These are phyloP conservation scores for Seriola aureovittata DNA, from an alignment of 2,113 vertebrate genomes.

Conservation along the genomic window DNA sequence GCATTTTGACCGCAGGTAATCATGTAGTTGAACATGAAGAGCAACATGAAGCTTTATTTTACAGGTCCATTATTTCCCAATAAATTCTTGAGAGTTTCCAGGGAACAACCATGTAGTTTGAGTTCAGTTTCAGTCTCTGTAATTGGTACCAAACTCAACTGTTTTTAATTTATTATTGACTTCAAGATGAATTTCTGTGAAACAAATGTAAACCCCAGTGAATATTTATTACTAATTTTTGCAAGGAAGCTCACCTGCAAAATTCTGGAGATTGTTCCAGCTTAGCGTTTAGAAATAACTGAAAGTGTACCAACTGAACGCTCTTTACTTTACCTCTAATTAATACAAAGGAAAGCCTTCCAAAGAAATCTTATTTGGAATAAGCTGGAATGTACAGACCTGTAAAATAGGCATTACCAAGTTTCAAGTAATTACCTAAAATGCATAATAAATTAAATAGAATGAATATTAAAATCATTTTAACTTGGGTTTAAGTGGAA, in stretches of 20 bases:
- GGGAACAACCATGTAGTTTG: neutral
- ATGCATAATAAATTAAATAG: too few relatives aligned
- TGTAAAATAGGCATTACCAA: neutral
- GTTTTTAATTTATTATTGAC: neutral
- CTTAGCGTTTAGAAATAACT: neutral
- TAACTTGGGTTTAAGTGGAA: neutral
- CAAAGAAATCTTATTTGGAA: too few relatives aligned
- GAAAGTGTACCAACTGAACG: neutral
- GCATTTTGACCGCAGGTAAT: neutral
- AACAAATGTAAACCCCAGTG: too few relatives aligned
- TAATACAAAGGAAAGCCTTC: too few relatives aligned
- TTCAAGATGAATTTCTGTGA: too few relatives aligned
- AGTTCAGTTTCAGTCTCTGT: neutral
- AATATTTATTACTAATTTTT: neutral
- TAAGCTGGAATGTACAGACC: too few relatives aligned
- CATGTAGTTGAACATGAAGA: neutral
- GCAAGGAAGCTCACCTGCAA: too few relatives aligned
- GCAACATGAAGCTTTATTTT: neutral
- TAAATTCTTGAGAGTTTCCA: neutral
- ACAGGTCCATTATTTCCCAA: neutral
- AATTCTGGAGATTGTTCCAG: neutral
- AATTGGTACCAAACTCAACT: too few relatives aligned
- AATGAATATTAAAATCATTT: neutral
- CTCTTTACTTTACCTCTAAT: neutral
- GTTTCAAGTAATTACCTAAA: neutral